A percentile compares a stretch with the other conserved stretches of the same genome.
phyloP scores from a whole-genome alignment of 2,888 invertebrate species.

The Tyria jacobaeae region DNA sequence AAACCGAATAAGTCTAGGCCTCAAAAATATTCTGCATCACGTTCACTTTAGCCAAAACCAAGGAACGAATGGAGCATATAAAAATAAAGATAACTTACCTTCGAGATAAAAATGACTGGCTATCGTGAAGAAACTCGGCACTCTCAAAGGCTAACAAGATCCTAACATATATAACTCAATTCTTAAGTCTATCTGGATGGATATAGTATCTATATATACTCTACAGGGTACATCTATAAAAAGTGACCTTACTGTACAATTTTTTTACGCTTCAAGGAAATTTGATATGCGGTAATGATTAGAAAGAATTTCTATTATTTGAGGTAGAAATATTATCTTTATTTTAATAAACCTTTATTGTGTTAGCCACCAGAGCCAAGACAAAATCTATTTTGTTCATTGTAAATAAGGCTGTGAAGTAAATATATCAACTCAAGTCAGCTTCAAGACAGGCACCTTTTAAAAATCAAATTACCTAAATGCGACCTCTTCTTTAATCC shows the following conservation, averaged over 20 bases:
- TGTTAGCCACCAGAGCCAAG: no score
- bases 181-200: neutral
- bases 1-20: no score
- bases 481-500: neutral
- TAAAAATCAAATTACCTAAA: neutral
- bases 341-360: no score
- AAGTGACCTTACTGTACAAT: neutral
- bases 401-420: neutral
- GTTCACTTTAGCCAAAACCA: no score
- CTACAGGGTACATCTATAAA: neutral
- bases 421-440: neutral
- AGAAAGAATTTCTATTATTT: no score
- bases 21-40: no score
- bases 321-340: no score
- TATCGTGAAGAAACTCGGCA: neutral
- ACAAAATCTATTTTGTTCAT: neutral
- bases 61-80: neutral
- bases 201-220: no score
- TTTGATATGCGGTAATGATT: no score
- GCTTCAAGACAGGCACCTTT: neutral
- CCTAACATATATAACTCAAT: neutral
- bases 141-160: neutral
- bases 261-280: no score
- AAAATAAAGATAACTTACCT: neutral
- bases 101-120: neutral